These are phyloP conservation scores for Macrophya alboannulata DNA, from an alignment of 2,888 invertebrate genomes.

Conservation along the genomic window DNA sequence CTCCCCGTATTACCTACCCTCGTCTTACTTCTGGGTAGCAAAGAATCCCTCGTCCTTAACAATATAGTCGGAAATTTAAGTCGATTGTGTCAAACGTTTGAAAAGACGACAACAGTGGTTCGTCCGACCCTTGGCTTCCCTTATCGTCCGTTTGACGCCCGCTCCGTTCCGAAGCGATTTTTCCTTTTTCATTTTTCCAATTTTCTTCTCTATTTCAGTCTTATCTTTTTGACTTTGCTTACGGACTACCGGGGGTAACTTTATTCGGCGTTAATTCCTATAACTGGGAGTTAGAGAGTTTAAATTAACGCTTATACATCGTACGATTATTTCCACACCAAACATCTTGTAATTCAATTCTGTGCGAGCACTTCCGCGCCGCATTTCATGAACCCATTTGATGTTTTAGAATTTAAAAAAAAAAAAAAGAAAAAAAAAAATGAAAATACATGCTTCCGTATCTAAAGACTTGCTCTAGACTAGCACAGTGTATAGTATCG, in stretches of 20 bases:
- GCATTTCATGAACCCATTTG: constrained; percentile 30
- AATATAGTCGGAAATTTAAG: constrained; percentile 25
- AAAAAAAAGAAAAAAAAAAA: no score
- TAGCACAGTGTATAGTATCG: constrained; percentile 46
- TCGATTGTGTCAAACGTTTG: constrained; percentile 38
- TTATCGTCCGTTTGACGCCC: constrained; percentile 25
- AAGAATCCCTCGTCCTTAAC: constrained; percentile 6
- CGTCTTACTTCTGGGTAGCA: neutral
- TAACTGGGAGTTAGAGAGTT: neutral
- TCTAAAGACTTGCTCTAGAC: constrained; percentile 72
- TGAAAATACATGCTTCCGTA: constrained; percentile 75
- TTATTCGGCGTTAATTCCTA: constrained; percentile 16
- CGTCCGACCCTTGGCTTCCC: neutral
- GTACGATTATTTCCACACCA: constrained; percentile 44
- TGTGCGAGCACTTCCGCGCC: constrained; percentile 49
- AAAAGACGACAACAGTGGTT: constrained; percentile 8
- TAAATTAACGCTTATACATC: constrained; percentile 6
- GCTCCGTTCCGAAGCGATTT: neutral
- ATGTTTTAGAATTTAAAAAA: constrained; percentile 57
- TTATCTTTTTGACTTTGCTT: neutral
- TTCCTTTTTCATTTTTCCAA: neutral
- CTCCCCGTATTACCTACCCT: neutral
- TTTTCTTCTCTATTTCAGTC: neutral
- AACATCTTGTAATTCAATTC: constrained; percentile 35
- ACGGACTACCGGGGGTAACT: neutral